Base-by-base conservation (phyloP, 2,797 vertebrate genomes). In the Tachyglossus aculeatus region DNA sequence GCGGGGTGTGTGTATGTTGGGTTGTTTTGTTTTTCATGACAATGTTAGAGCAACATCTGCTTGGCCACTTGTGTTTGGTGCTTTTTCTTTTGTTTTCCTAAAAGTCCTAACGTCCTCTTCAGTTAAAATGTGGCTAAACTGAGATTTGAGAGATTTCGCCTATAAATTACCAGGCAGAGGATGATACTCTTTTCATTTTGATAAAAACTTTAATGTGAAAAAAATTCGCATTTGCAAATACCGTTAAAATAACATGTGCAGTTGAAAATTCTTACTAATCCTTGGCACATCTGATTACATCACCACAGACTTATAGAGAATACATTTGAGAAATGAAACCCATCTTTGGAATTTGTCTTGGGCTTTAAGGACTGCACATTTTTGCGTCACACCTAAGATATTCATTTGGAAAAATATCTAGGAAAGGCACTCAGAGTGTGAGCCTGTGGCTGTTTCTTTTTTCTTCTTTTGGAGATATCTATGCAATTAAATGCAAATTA, bases 401-500 rank as follows among this genome's bases (percentile, higher is more conserved):
- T 33, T 21, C 3, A 34, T 27, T 25, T 57, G 14, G 3, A n/a
- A 54, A 27, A n/a, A 18, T 27, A 1, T 19, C 19, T 31, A 4
- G 24, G 62, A 51, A 18, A 14, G 2, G 1, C 34, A 7, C 1
- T 48, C 4, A 31, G 15, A 18, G 8, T 10, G 4, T 3, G 2
- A 19, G 48, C 21, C 27, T 47, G 15, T 44, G 24, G 5, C 3
- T 4, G 5, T 48, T 48, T 48, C 9, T 31, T 31, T 44, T 41
- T 31, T 48, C 7, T 31, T 31, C 16, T 29, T 41, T 25, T 61
- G 50, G 40, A 64, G 71, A 71, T 41, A 71, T 59, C 74, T 52
- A 9, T 12, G 52, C 27, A 34, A 39, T 2, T 2, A 22, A 19
- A 80, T 78, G 76, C 66, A 83, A 82, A 80, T 31, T 18, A 3